Evolutionary conservation across 1,140 invertebrate species (phyloP), one percentile per base, ranked within the genome.

Genomic region (Babylonia areolata): DNA sequence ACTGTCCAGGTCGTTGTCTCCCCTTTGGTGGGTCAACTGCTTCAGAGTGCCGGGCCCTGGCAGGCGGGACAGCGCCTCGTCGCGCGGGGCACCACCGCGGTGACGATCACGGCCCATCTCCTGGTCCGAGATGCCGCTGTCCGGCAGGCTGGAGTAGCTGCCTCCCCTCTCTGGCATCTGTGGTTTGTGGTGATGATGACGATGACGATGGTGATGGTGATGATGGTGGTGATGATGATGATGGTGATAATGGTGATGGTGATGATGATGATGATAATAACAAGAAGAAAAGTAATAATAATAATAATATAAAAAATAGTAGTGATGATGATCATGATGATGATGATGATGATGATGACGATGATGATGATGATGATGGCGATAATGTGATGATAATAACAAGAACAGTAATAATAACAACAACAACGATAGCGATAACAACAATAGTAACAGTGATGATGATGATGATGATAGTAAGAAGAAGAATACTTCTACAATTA

Each of bases 1-100:
- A 89, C 92, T 93, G 88, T 93, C 92, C 73, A 90, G 90, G 88
- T 93, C 92, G 73, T 88, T 87, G 6, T 90, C 89, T 51, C 58
- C 90, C 51, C 90, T 85, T 40, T 91, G 90, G 39, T 89, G 89
- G 6, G 90, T 92, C 91, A 92, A 90, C 87, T 93, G 91, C 83
- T 93, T 93, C 75, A 92, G 91, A 71, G 91, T 93, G 6, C 92
- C 92, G 17, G 92, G 92, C 17, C 91, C 91, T 23, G 91, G 91
- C 35, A 91, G 69, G 37, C 87, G 89, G 17, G 91, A 88, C 12
- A 91, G 87, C 31, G 89, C 89, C 69, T 88, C 88, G 51, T n/a
- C 28, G 15, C 28, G 58, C 17, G 17, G 58, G 5, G 15, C 5
- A 20, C 20, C 9, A 11, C 2, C 54, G 54, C 64, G 81, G 54